Evolutionary conservation across 2,113 vertebrate species (phyloP).

Genomic region (Istiophorus platypterus): DNA sequence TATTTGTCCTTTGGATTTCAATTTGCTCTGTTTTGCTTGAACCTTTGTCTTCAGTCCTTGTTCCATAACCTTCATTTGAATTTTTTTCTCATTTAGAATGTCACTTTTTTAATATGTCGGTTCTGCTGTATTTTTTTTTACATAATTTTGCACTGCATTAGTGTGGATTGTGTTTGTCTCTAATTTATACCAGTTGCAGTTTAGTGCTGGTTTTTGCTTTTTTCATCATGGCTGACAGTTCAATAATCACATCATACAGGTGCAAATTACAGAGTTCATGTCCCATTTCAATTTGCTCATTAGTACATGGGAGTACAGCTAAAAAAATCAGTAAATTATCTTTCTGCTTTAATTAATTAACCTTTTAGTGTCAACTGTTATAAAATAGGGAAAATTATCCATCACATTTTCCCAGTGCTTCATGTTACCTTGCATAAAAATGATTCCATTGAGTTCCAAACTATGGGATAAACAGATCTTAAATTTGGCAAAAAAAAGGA

Average conservation of each 20-base stretch:
- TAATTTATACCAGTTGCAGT: slow-evolving; percentile 1
- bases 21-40: not conserved
- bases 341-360: not conserved
- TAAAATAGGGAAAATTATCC: not conserved
- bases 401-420: not conserved
- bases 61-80: slow-evolving; percentile 4
- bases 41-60: not conserved
- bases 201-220: not conserved
- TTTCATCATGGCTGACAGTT: not conserved
- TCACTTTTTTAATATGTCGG: not conserved
- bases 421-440: not conserved
- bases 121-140: not conserved
- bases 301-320: too few species aligned
- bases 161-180: not conserved
- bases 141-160: not conserved
- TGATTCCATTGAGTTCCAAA: not conserved
- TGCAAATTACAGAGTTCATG: not conserved
- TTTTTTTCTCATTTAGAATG: not conserved
- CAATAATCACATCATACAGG: not conserved
- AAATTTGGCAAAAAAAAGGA: not conserved
- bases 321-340: not conserved
- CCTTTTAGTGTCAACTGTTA: not conserved
- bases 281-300: not conserved
- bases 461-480: not conserved
- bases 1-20: slow-evolving; percentile 4